Evolutionary conservation across 2,888 invertebrate species (phyloP).

Genomic region (Sminthurides aquaticus): DNA sequence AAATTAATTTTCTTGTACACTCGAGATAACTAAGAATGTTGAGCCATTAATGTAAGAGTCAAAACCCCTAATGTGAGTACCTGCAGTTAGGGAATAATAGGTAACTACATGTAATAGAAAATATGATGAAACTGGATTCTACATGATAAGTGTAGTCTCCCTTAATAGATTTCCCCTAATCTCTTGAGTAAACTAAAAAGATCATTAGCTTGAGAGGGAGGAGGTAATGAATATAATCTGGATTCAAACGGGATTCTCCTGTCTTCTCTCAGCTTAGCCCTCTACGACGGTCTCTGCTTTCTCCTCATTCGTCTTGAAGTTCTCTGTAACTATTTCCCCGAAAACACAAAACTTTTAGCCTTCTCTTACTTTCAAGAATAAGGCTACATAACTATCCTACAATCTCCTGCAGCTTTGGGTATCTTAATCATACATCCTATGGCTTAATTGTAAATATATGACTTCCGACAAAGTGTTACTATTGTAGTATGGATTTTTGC

Average conservation of each 20-base stretch:
- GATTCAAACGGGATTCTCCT: constrained; percentile 3
- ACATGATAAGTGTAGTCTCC: background rate
- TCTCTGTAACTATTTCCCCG: no score
- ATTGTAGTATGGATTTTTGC: no score
- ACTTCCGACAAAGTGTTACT: no score
- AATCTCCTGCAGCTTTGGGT: no score
- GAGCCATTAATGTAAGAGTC: background rate
- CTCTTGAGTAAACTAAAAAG: constrained; percentile 20
- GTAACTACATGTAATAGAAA: constrained; percentile 3
- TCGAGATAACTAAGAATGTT: background rate
- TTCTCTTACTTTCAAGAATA: no score
- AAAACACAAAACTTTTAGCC: no score
- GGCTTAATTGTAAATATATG: no score
- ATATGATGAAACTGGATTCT: constrained; percentile 5
- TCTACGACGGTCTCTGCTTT: background rate
- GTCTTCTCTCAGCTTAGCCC: background rate
- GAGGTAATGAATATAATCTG: constrained; percentile 10
- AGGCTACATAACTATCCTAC: no score
- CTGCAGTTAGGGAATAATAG: constrained; percentile 7
- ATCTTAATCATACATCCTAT: no score
- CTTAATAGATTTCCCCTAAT: constrained; percentile 19
- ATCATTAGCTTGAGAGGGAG: constrained; percentile 5
- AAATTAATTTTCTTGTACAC: background rate
- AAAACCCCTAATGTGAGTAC: constrained; percentile 7
- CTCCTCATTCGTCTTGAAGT: no score